Evolutionary conservation across 1,140 invertebrate species (phyloP).

Genomic region (Orchesella cincta): DNA sequence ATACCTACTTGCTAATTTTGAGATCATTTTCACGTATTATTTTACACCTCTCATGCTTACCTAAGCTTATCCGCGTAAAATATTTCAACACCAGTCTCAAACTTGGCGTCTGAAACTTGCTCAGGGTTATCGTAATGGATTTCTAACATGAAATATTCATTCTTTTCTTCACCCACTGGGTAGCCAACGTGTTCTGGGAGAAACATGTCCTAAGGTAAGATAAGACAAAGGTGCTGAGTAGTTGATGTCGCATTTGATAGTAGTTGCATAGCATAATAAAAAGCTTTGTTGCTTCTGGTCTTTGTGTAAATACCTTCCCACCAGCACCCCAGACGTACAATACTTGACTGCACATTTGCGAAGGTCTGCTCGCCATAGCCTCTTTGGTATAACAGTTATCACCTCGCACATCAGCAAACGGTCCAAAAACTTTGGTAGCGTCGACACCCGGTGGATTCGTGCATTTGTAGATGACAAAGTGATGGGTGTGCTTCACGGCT

Average conservation of each 20-base stretch:
- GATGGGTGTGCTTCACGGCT: constrained; percentile 46
- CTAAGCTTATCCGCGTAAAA: constrained; percentile 68
- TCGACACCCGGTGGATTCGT: constrained; percentile 26
- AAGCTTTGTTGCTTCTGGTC: not conserved
- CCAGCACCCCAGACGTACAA: constrained; percentile 45
- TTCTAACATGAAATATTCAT: constrained; percentile 56
- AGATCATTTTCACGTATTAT: not conserved
- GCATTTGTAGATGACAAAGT: constrained; percentile 48
- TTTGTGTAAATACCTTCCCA: constrained; percentile 1
- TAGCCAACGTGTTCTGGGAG: constrained; percentile 45
- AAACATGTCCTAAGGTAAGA: constrained; percentile 35
- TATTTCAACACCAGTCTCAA: constrained; percentile 69
- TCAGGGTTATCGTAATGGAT: constrained; percentile 68
- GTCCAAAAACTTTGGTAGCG: constrained; percentile 33
- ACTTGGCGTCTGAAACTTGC: constrained; percentile 62
- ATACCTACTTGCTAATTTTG: too few species aligned
- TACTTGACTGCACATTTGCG: constrained; percentile 31
- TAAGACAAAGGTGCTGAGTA: not conserved
- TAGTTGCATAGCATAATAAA: not conserved
- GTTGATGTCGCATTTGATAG: not conserved
- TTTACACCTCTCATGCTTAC: not conserved
- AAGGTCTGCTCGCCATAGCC: constrained; percentile 34
- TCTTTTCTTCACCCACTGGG: constrained; percentile 36
- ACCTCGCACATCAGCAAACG: constrained; percentile 35
- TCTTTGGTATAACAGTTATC: constrained; percentile 42